Percentiles rank a stretch among this genome's conserved stretches.
phyloP scores from a whole-genome alignment of 2,113 vertebrate species.

The Rousettus leschenaultii region DNA sequence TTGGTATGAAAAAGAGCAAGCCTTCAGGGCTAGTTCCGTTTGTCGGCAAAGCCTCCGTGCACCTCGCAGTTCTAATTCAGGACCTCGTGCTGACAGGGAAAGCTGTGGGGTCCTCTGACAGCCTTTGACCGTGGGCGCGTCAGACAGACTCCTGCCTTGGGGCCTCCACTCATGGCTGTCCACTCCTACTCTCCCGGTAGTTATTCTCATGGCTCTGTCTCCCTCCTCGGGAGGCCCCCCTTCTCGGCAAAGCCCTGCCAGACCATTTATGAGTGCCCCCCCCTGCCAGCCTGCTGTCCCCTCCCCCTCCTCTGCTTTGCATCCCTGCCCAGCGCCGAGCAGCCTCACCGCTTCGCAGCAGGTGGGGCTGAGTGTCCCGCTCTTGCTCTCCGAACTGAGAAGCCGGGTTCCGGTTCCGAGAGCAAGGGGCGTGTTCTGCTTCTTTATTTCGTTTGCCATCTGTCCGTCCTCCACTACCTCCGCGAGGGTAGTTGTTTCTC shows the following conservation, averaged over 20 bases:
- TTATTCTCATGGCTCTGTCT: neutral
- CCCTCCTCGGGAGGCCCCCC: neutral
- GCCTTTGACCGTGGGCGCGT: fast-evolving
- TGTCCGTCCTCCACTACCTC: neutral
- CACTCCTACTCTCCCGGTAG: too few relatives aligned
- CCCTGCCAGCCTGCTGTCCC: fast-evolving
- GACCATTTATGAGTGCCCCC: neutral
- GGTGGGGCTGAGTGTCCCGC: fast-evolving
- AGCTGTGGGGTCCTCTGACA: neutral
- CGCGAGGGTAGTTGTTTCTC: fast-evolving
- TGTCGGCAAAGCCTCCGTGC: neutral
- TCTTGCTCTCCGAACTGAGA: neutral
- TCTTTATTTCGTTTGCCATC: neutral
- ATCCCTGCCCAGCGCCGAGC: neutral
- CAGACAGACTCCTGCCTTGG: neutral
- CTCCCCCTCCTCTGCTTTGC: neutral
- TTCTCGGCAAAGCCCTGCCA: neutral
- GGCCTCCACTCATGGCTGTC: neutral
- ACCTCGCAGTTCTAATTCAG: neutral
- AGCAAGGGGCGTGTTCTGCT: neutral
- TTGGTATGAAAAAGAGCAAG: neutral
- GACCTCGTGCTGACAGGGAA: too few relatives aligned
- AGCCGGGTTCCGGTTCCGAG: neutral
- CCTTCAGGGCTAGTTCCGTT: neutral
- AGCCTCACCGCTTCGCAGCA: fast-evolving